Evolutionary conservation across 2,113 vertebrate genomes (phyloP), one percentile per base, ranked within the genome.

Genomic region (Amia ocellicauda): DNA sequence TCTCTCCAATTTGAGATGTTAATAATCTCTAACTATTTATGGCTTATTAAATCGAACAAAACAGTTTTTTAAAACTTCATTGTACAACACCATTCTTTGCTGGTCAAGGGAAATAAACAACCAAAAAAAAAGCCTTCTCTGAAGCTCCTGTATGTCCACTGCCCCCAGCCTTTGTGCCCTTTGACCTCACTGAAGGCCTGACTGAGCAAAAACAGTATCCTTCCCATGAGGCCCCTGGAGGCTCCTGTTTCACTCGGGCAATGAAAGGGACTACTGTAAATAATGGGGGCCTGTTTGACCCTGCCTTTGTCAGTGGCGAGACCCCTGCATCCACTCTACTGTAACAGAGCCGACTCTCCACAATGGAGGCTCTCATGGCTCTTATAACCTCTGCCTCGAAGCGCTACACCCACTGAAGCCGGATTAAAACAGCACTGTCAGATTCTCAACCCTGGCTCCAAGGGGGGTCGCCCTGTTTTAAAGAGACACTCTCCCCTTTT

Each of bases 231-330:
- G 82, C 71, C 80, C 61, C 45, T 36, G 31, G 49, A 69, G 78
- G 84, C 79, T 91, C 89, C 84, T 68, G 78, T 93, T 92, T 90
- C 91, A 86, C 75, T 68, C 53, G 54, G 81, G 82, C 85, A 73
- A 78, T 91, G 89, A 93, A 93, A 92, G 89, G 71, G 69, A 74
- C 83, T 83, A 90, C 92, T 93, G 91, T 93, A 93, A 92, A 91
- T 91, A 91, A 85, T 79, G 81, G 83, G 82, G 84, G 83, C 80
- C 85, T 75, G 69, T 71, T 59, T 85, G 86, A 87, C 91, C 89
- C 56, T 63, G 60, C 73, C 80, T 85, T 85, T 84, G 86, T 88
- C 78, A 74, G 73, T 66, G 73, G 72, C 71, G 62, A 72, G 82
- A 86, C 87, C 87, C 78, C 76, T 78, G 80, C 82, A 78, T 76